Evolutionary conservation across 1,140 invertebrate genomes (phyloP).

Genomic region (Drosophila rufa): DNA sequence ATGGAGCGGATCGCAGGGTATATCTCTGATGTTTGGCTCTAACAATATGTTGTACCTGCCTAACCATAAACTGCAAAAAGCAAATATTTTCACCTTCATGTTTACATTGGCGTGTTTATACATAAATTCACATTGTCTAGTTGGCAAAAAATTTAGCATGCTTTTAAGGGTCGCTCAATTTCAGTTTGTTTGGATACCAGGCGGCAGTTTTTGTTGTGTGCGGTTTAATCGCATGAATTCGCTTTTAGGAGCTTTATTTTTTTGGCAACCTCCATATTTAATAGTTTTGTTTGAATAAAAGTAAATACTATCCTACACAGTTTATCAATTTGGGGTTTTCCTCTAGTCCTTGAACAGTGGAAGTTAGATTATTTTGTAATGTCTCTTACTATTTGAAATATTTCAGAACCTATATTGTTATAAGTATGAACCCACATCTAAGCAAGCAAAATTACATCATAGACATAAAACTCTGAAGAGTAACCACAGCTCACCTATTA

Average conservation of each 20-base stretch:
- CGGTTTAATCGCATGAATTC: conserved; percentile 19
- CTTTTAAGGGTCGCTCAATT: conserved; percentile 36
- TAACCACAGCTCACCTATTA: not conserved
- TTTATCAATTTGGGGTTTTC: too few species aligned
- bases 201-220: conserved; percentile 3
- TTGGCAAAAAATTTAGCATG: conserved; percentile 35
- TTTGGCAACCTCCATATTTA: conserved; percentile 1
- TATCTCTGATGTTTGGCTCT: not conserved
- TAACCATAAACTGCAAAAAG: conserved; percentile 28
- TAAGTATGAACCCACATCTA: too few species aligned
- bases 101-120: conserved; percentile 29
- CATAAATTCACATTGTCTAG: conserved; percentile 44
- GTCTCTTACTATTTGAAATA: too few species aligned
- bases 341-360: too few species aligned
- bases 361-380: too few species aligned
- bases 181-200: conserved; percentile 16
- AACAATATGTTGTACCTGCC: conserved; percentile 22
- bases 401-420: too few species aligned
- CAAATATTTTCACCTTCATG: conserved; percentile 32
- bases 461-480: not conserved
- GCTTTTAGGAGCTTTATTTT: not conserved
- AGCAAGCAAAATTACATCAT: not conserved
- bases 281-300: not conserved
- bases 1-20: not conserved
- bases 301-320: too few species aligned